These are phyloP conservation scores for Mastacembelus armatus DNA, from an alignment of 2,797 vertebrate species.

Conservation along the genomic window DNA sequence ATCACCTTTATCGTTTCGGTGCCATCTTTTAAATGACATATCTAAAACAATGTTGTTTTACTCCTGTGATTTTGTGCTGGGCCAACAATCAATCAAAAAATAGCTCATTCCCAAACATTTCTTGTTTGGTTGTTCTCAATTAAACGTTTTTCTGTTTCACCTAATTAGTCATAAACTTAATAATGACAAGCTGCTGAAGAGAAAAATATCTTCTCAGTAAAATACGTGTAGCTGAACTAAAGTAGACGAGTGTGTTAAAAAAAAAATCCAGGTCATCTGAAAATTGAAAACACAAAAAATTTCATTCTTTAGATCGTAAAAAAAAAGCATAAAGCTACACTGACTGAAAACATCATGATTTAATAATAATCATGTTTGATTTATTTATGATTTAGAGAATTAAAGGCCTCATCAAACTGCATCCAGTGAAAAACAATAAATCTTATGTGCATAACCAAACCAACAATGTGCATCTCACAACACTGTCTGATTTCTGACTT, in stretches of 20 bases:
- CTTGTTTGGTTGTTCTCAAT: not conserved
- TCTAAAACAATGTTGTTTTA: too few species aligned
- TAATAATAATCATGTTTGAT: too few species aligned
- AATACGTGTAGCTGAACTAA: slow-evolving; percentile 11
- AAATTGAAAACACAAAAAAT: slow-evolving; percentile 21
- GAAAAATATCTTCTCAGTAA: not conserved
- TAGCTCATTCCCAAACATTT: not conserved
- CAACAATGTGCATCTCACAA: too few species aligned
- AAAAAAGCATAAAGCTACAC: not conserved
- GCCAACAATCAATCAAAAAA: too few species aligned
- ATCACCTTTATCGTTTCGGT: too few species aligned
- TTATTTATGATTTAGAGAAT: too few species aligned
- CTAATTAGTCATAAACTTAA: not conserved
- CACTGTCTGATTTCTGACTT: too few species aligned
- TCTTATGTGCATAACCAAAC: not conserved
- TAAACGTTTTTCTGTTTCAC: not conserved
- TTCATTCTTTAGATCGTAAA: slow-evolving; percentile 4
- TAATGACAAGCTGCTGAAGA: not conserved
- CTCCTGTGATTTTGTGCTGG: too few species aligned
- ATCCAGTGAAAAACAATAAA: too few species aligned
- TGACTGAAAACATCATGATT: too few species aligned
- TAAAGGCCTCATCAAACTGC: too few species aligned
- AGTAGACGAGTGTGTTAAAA: not conserved
- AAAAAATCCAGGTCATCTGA: slow-evolving; percentile 2
- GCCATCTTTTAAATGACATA: too few species aligned